Evolutionary conservation across 2,797 vertebrate species (phyloP).

Genomic region (Myiotriccus ornatus): DNA sequence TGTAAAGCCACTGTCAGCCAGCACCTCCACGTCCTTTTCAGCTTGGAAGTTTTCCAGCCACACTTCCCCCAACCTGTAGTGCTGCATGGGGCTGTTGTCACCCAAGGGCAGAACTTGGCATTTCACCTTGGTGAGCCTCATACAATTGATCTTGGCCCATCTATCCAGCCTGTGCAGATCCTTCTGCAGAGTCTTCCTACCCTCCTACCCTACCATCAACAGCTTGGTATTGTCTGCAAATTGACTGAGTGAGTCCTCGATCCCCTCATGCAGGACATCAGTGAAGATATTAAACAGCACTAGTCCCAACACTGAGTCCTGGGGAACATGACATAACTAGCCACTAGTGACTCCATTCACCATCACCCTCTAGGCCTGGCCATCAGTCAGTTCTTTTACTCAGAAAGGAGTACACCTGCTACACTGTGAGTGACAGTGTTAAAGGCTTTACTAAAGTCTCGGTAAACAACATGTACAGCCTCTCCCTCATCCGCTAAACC

Average conservation of each 20-base stretch:
- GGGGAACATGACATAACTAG: not conserved
- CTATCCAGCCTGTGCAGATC: not conserved
- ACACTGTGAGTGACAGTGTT: not conserved
- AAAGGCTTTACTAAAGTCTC: not conserved
- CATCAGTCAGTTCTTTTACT: not conserved
- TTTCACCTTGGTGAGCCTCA: not conserved
- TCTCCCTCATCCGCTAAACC: not conserved
- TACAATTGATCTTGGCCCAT: not conserved
- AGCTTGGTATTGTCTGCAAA: not conserved
- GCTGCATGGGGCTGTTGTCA: not conserved
- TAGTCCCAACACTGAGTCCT: fast-evolving
- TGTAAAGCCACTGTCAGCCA: not conserved
- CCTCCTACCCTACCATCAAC: no score
- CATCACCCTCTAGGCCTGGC: not conserved
- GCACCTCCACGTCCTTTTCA: not conserved
- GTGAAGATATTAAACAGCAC: not conserved
- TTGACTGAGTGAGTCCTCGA: not conserved
- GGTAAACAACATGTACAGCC: not conserved
- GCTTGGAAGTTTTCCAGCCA: not conserved
- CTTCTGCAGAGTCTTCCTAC: not conserved
- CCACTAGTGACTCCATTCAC: not conserved
- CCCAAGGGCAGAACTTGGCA: not conserved
- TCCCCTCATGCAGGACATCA: not conserved
- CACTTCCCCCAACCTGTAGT: not conserved
- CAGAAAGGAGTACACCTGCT: not conserved